Conservation (phyloP, 2,797 vertebrate species). For the Thripadectes ignobilis region DNA sequence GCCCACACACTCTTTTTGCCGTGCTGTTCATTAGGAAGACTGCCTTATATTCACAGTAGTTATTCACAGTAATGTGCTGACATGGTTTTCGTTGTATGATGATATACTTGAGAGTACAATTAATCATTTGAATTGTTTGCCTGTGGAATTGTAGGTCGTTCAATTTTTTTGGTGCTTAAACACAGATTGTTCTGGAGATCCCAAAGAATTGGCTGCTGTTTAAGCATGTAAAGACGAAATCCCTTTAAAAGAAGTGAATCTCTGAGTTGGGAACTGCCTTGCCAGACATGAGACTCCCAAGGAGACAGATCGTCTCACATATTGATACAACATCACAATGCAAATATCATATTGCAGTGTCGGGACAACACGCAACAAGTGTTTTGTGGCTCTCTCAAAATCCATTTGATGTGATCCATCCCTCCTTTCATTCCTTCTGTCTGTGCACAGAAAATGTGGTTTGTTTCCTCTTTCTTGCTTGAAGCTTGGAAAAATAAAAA, state of each 20-base stretch:
- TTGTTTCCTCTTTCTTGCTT: slow-evolving; percentile 8
- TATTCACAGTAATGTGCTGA: background rate
- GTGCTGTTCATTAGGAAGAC: background rate
- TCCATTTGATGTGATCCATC: slow-evolving; percentile 10
- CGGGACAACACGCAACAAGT: slow-evolving; percentile 39
- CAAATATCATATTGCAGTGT: slow-evolving; percentile 51
- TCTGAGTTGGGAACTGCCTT: background rate
- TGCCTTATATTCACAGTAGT: background rate
- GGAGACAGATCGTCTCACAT: slow-evolving; percentile 39
- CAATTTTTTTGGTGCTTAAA: slow-evolving; percentile 56
- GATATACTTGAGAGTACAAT: background rate
- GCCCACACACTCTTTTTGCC: background rate
- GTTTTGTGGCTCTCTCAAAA: slow-evolving; percentile 35
- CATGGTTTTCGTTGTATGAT: background rate
- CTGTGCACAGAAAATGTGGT: background rate
- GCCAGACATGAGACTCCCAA: background rate
- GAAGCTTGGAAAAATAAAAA: slow-evolving; percentile 14
- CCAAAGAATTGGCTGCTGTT: slow-evolving; percentile 54
- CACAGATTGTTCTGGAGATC: slow-evolving; percentile 43
- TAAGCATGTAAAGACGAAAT: slow-evolving; percentile 34
- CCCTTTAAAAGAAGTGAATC: slow-evolving; percentile 54
- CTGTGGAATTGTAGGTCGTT: background rate
- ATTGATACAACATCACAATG: slow-evolving; percentile 36
- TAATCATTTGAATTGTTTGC: background rate
- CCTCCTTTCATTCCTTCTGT: slow-evolving; percentile 21